Conservation (phyloP, 2,888 invertebrate genomes). For the Baronia brevicornis region DNA sequence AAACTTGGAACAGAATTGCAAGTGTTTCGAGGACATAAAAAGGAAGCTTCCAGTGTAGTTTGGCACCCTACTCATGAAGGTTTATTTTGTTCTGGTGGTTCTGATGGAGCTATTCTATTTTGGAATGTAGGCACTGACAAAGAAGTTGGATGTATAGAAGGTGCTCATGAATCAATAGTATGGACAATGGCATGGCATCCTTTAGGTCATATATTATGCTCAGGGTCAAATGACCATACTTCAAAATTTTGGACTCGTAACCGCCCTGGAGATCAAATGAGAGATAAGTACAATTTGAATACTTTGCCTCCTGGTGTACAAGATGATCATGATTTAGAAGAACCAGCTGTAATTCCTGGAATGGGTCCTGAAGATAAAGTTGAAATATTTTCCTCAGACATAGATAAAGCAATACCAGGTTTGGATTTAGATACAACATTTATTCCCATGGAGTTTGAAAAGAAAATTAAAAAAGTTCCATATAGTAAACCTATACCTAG, state of each 20-base stretch:
- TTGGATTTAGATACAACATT: constrained; percentile 85
- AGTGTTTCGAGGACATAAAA: constrained; percentile 98
- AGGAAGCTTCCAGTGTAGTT: constrained; percentile 96
- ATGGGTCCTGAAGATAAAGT: constrained; percentile 99
- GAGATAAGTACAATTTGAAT: constrained; percentile 97
- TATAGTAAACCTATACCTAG: constrained; percentile 97
- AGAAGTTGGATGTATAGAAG: constrained; percentile 98
- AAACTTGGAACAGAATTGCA: constrained; percentile 97
- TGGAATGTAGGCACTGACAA: constrained; percentile 99
- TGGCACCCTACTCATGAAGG: constrained; percentile 99
- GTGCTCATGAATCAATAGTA: constrained; percentile 99
- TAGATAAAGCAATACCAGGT: constrained; percentile 86
- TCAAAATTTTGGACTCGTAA: constrained; percentile 99
- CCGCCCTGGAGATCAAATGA: constrained; percentile 97
- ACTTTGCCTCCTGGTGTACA: constrained; percentile 88
- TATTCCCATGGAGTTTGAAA: constrained; percentile 80
- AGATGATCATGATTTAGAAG: constrained; percentile 77
- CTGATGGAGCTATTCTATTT: constrained; percentile 98
- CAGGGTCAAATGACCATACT: constrained; percentile 99
- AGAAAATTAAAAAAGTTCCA: constrained; percentile 89
- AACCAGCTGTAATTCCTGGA: constrained; percentile 91
- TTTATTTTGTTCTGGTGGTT: constrained; percentile 97
- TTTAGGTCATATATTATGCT: constrained; percentile 97
- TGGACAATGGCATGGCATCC: constrained; percentile 99
- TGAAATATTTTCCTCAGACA: constrained; percentile 79